Base-by-base conservation (phyloP, 2,113 vertebrate species). In the Microtus ochrogaster region DNA sequence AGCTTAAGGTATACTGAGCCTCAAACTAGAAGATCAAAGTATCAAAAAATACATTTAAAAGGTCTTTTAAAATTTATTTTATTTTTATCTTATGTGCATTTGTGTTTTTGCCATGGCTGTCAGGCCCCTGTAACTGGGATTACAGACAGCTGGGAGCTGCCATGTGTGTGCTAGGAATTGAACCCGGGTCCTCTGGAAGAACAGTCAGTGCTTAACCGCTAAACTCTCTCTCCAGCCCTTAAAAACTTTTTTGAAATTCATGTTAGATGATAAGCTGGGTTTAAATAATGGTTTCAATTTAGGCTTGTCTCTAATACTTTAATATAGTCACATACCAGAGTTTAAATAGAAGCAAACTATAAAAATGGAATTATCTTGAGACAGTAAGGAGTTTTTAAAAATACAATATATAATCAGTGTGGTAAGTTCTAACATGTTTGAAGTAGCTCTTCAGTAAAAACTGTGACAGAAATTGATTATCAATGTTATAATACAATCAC, bases 401-500 rank as follows among this genome's bases (percentile, higher is more conserved):
- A 65, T 21, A 90, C 17, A 90, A 76, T 91, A 88, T 70, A 76
- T 49, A 73, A 87, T 66, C 65, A 94, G 55, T 65, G 3, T 58
- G 61, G 3, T 44, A 88, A 28, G 6, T 91, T 94, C 65, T 95
- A 90, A 36, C 36, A 86, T 90, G n/a, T 58, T 77, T 95, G n/a
- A 95, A 96, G 65, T 44, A 93, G 12, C 39, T 88, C 73, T 74
- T 92, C 24, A 73, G 66, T 12, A 97, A 52, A 95, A 92, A 89
- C n/a, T 39, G 44, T 91, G 65, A 96, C 66, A 86, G 44, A 92
- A 30, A 93, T 68, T 2, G 8, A 90, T 86, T 82, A 92, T 77
- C 52, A 90, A 70, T 93, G n/a, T 55, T 84, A 81, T 76, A 66
- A 79, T 24, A 49, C 17, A 55, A 17, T 81, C 83, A 81, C 33